Evolutionary conservation across 2,888 invertebrate species (phyloP).

Genomic region (Folsomia candida): DNA sequence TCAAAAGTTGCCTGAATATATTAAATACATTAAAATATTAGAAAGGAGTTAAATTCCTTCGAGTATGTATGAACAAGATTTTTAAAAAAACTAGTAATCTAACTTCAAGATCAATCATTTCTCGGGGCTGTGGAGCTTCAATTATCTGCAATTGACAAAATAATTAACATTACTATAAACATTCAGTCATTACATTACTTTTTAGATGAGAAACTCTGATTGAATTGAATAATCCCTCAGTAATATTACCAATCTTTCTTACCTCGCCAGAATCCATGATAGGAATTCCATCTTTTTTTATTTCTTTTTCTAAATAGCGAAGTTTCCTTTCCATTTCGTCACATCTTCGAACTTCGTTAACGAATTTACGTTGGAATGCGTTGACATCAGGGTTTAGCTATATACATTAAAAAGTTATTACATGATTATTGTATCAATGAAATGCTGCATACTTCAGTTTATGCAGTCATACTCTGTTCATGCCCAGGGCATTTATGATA

Average conservation of each 20-base stretch:
- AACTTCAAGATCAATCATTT: constrained; percentile 98
- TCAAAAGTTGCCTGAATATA: constrained; percentile 76
- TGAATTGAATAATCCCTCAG: too few species aligned
- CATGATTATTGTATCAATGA: too few species aligned
- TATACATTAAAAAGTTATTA: constrained; percentile 46
- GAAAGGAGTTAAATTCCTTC: constrained; percentile 5
- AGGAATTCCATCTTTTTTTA: constrained; percentile 92
- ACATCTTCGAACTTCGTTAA: constrained; percentile 94
- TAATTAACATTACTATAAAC: too few species aligned
- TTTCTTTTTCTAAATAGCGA: constrained; percentile 94
- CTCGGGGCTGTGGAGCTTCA: constrained; percentile 95
- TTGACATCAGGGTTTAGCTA: constrained; percentile 96
- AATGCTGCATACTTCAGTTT: too few species aligned
- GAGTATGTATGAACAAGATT: background rate
- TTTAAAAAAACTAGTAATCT: background rate
- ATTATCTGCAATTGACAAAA: too few species aligned
- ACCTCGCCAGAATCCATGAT: constrained; percentile 98
- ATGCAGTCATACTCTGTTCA: too few species aligned
- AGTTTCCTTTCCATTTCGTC: constrained; percentile 99
- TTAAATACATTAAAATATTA: background rate
- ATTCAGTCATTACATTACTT: too few species aligned
- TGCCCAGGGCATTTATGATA: too few species aligned
- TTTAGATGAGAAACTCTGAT: too few species aligned
- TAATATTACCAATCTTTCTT: too few species aligned
- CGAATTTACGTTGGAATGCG: constrained; percentile 97